Conservation (phyloP, 1,140 invertebrate genomes). For the Lasioglossum baleicum region DNA sequence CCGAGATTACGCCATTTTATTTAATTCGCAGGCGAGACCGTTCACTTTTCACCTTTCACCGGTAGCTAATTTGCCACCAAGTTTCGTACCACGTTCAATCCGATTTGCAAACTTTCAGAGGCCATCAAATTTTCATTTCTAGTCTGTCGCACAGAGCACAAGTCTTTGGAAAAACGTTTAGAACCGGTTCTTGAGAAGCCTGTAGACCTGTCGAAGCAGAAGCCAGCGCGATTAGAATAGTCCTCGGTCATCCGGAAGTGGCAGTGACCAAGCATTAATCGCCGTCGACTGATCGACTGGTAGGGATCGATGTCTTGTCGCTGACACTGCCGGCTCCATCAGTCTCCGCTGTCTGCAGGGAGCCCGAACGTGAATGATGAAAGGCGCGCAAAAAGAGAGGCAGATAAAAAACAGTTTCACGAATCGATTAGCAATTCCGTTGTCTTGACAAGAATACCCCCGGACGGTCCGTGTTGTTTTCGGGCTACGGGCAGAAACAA, state of each 20-base stretch:
- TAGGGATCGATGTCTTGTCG: constrained; percentile 15
- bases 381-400: not conserved
- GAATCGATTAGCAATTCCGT: constrained; percentile 3
- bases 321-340: not conserved
- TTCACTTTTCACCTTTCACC: no score
- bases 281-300: not conserved
- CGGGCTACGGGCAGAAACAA: not conserved
- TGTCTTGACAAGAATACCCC: not conserved
- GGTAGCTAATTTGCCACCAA: no score
- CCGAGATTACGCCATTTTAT: not conserved
- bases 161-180: not conserved
- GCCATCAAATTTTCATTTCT: no score
- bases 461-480: not conserved
- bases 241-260: constrained; percentile 15
- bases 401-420: not conserved
- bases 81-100: no score
- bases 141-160: no score
- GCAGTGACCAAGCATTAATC: constrained; percentile 14
- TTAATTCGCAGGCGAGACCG: no score
- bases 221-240: constrained; percentile 7
- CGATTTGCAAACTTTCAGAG: no score
- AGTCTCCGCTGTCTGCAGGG: not conserved
- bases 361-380: not conserved
- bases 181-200: not conserved
- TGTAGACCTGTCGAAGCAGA: not conserved